These are phyloP conservation scores for Sminthopsis crassicaudata DNA, from an alignment of 2,113 vertebrate species.

Conservation along the genomic window DNA sequence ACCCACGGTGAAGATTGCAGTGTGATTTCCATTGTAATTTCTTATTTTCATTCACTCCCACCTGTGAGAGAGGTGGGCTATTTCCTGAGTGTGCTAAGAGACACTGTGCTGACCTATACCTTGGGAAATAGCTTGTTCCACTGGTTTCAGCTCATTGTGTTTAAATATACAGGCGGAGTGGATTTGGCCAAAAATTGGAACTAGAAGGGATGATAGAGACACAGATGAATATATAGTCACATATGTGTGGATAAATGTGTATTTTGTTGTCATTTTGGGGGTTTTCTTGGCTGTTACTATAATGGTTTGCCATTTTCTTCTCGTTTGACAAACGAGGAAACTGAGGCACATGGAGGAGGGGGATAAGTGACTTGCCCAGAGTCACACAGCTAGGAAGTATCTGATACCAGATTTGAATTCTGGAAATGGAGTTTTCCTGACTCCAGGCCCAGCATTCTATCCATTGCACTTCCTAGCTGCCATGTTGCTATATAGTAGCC, in stretches of 20 bases:
- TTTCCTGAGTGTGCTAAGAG: slow-evolving; percentile 45
- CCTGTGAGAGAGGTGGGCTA: slow-evolving; percentile 63
- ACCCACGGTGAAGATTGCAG: slow-evolving; percentile 63
- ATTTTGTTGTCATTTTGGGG: neutral
- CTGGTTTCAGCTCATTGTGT: slow-evolving; percentile 16
- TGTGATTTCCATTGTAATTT: slow-evolving; percentile 72
- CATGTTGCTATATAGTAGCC: neutral
- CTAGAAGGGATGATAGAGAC: neutral
- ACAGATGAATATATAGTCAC: neutral
- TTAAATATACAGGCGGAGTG: slow-evolving; percentile 8
- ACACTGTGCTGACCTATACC: slow-evolving; percentile 2
- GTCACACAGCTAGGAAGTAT: neutral
- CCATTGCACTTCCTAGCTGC: neutral
- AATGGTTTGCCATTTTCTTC: neutral
- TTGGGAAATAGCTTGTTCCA: slow-evolving; percentile 22
- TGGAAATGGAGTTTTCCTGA: neutral
- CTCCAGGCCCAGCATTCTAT: no score
- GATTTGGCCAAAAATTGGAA: slow-evolving; percentile 25
- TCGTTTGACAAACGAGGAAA: neutral
- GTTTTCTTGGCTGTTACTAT: neutral
- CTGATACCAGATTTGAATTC: neutral
- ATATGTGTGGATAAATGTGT: no score
- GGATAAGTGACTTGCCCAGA: neutral
- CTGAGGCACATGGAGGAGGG: neutral
- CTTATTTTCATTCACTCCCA: slow-evolving; percentile 73